A percentile compares a stretch with the other conserved stretches of the same genome.
These are phyloP conservation scores for Drosophila suboccidentalis DNA, from an alignment of 2,888 invertebrate species.

Conservation along the genomic window DNA sequence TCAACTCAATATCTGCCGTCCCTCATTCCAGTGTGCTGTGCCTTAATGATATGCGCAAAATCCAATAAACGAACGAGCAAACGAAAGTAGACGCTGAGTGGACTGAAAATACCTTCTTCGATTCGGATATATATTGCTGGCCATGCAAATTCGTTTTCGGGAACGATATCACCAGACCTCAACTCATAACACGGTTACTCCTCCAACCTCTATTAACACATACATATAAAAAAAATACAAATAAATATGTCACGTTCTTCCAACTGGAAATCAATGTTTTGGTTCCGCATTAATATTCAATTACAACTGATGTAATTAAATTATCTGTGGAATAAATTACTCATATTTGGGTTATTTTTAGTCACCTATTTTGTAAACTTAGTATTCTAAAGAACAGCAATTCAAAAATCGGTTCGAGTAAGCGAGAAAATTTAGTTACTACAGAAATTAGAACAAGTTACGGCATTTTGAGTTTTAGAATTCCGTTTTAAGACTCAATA, in stretches of 20 bases:
- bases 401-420: neutral
- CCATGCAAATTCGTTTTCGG: constrained; percentile 54
- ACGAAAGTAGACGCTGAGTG: constrained; percentile 55
- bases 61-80: constrained; percentile 37
- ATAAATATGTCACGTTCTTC: constrained; percentile 24
- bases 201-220: constrained; percentile 23
- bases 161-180: constrained; percentile 16
- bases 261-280: constrained; percentile 31
- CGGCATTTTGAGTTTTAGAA: constrained; percentile 5
- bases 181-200: constrained; percentile 17
- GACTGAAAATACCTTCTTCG: constrained; percentile 54
- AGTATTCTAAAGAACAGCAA: neutral
- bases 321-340: neutral
- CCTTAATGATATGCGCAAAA: constrained; percentile 57
- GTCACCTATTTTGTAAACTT: neutral
- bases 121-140: constrained; percentile 46
- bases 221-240: neutral
- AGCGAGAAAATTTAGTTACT: neutral
- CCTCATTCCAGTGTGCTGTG: constrained; percentile 54
- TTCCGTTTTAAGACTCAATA: neutral
- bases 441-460: neutral
- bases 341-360: constrained; percentile 1
- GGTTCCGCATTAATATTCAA: constrained; percentile 44
- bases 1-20: constrained; percentile 15
- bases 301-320: constrained; percentile 27